Percentiles rank a stretch among this genome's conserved stretches.
These are phyloP conservation scores for Drosophila incognita DNA, from an alignment of 2,888 invertebrate genomes.

Conservation along the genomic window DNA sequence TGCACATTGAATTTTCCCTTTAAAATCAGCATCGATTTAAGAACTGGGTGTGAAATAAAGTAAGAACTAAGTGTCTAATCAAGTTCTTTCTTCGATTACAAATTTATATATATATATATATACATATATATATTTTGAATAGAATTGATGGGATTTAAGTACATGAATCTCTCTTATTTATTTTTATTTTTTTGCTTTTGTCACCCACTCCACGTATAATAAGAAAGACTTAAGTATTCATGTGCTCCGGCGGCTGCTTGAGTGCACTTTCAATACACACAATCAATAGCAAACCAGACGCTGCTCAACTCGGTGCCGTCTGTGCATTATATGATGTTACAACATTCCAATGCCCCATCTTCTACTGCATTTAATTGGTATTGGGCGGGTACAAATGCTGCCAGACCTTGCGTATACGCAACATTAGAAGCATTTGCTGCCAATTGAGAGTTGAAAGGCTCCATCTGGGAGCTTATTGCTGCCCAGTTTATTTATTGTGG, in stretches of 20 bases:
- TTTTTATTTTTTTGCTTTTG: too few species aligned
- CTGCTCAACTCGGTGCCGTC: not conserved
- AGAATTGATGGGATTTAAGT: not conserved
- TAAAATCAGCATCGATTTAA: not conserved
- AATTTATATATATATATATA: not conserved
- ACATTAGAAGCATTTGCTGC: not conserved
- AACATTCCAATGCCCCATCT: not conserved
- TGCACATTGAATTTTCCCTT: not conserved
- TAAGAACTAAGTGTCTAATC: not conserved
- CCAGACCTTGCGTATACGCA: constrained; percentile 31
- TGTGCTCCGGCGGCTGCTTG: constrained; percentile 31
- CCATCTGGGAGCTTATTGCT: not conserved
- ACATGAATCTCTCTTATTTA: not conserved
- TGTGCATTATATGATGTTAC: constrained; percentile 5
- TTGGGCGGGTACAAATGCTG: constrained; percentile 1
- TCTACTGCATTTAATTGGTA: constrained; percentile 2
- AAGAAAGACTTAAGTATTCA: not conserved
- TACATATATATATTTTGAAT: not conserved
- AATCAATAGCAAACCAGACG: constrained; percentile 55
- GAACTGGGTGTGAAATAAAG: not conserved
- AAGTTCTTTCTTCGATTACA: not conserved
- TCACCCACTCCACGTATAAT: not conserved
- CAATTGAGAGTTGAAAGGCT: not conserved
- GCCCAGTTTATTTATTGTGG: not conserved
- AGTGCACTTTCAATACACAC: constrained; percentile 47